A percentile compares a stretch with the other conserved stretches of the same genome.
Conservation (phyloP, 2,888 invertebrate species). For the Drosophila pegasa region DNA sequence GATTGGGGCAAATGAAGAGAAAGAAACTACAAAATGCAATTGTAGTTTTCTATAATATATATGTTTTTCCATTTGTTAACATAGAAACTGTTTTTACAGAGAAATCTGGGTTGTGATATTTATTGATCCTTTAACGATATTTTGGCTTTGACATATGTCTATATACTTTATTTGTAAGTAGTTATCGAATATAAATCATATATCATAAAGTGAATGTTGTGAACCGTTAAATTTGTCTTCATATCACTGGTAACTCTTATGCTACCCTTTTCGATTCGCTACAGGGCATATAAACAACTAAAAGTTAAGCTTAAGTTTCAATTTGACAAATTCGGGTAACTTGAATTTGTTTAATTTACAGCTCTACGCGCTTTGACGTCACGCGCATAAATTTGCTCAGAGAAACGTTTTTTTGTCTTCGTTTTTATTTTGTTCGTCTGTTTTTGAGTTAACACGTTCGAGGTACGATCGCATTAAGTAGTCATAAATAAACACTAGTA, state of each 20-base stretch:
- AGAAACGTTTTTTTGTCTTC: slow-evolving; percentile 28
- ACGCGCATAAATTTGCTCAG: slow-evolving; percentile 67
- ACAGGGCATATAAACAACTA: background rate
- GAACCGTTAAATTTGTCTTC: no score
- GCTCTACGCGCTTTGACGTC: slow-evolving; percentile 63
- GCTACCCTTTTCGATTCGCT: background rate
- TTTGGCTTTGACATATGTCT: no score
- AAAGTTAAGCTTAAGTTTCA: slow-evolving; percentile 34
- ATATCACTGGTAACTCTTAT: no score
- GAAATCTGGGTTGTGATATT: no score
- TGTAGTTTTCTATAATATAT: no score
- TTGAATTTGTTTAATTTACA: slow-evolving; percentile 69
- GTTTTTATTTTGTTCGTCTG: slow-evolving; percentile 31
- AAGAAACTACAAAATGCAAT: slow-evolving; percentile 6
- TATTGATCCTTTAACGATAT: no score
- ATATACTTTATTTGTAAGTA: no score
- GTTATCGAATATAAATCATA: no score
- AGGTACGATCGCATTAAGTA: slow-evolving; percentile 64
- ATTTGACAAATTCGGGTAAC: slow-evolving; percentile 57
- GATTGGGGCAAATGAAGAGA: background rate
- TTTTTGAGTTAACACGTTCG: slow-evolving; percentile 66
- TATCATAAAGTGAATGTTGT: no score
- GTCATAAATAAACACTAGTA: slow-evolving; percentile 75
- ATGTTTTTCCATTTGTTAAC: no score
- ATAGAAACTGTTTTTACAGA: no score